A percentile compares a stretch with the other conserved stretches of the same genome.
Evolutionary conservation across 2,113 vertebrate genomes (phyloP).

Genomic region (Lophochroa leadbeateri): DNA sequence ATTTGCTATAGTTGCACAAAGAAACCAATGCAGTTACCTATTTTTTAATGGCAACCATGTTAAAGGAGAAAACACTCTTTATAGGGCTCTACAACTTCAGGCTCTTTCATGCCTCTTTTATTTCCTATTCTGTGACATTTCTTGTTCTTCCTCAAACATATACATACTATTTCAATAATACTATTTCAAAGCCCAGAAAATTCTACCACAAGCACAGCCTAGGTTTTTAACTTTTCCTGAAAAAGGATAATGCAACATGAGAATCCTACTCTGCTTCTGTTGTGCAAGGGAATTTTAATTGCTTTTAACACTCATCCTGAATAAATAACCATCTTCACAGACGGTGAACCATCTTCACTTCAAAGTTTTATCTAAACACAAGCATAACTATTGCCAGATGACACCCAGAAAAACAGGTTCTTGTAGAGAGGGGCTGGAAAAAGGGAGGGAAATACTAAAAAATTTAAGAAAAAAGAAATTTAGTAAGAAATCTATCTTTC

Average conservation of each 20-base stretch:
- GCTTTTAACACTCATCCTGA: background rate
- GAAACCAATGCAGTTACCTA: background rate
- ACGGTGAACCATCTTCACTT: background rate
- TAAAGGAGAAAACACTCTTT: background rate
- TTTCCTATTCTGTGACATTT: background rate
- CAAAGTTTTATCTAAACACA: background rate
- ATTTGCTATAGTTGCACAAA: background rate
- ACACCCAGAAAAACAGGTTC: background rate
- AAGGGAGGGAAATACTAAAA: background rate
- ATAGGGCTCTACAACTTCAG: background rate
- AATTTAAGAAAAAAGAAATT: background rate
- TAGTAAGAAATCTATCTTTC: background rate
- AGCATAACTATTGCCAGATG: background rate
- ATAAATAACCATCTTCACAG: background rate
- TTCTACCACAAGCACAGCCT: background rate
- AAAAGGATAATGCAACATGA: background rate
- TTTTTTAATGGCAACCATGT: background rate
- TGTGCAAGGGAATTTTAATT: background rate
- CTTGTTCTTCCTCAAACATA: background rate
- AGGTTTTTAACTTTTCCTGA: background rate
- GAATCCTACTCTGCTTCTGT: background rate
- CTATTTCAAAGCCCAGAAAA: background rate
- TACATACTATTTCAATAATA: background rate
- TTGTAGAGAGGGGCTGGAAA: fast-evolving
- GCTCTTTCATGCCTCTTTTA: background rate